A percentile compares a stretch with the other conserved stretches of the same genome.
phyloP scores from a whole-genome alignment of 2,888 invertebrate genomes.

The Heteromurus nitidus region DNA sequence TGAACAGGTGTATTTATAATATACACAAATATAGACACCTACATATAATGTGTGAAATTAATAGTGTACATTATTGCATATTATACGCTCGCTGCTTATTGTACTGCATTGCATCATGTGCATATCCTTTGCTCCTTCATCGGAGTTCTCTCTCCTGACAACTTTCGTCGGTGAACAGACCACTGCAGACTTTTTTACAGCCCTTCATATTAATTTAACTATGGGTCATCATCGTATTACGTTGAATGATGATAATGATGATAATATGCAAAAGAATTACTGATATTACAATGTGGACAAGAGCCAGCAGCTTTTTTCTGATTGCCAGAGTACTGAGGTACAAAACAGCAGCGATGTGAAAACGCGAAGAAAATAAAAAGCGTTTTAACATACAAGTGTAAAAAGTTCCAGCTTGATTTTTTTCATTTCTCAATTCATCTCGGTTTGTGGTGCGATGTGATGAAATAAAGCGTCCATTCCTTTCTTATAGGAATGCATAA shows the following conservation, averaged over 20 bases:
- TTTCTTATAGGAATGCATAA: neutral
- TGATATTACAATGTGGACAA: slow-evolving; percentile 35
- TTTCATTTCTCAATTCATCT: slow-evolving; percentile 54
- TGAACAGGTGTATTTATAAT: neutral
- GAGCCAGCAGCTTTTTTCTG: neutral
- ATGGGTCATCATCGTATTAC: slow-evolving; percentile 49
- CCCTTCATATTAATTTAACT: slow-evolving; percentile 15
- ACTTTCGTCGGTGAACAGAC: too few relatives aligned
- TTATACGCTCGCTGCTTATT: slow-evolving; percentile 3
- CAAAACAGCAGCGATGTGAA: too few relatives aligned
- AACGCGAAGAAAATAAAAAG: neutral
- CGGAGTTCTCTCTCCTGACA: too few relatives aligned
- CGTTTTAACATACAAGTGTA: neutral
- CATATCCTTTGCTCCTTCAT: slow-evolving; percentile 39
- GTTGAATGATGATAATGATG: slow-evolving; percentile 53
- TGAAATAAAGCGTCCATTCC: slow-evolving; percentile 23
- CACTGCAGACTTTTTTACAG: neutral
- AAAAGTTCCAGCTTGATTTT: slow-evolving; percentile 26
- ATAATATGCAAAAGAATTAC: slow-evolving; percentile 56
- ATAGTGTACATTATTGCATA: slow-evolving; percentile 49
- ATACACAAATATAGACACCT: neutral
- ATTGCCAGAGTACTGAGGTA: neutral
- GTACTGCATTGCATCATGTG: slow-evolving; percentile 48
- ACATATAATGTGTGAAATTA: too few relatives aligned
- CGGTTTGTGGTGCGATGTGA: slow-evolving; percentile 45